Percentiles rank a stretch among this genome's conserved stretches.
phyloP scores from a whole-genome alignment of 1,140 invertebrate species.

The Belonocnema kinseyi region DNA sequence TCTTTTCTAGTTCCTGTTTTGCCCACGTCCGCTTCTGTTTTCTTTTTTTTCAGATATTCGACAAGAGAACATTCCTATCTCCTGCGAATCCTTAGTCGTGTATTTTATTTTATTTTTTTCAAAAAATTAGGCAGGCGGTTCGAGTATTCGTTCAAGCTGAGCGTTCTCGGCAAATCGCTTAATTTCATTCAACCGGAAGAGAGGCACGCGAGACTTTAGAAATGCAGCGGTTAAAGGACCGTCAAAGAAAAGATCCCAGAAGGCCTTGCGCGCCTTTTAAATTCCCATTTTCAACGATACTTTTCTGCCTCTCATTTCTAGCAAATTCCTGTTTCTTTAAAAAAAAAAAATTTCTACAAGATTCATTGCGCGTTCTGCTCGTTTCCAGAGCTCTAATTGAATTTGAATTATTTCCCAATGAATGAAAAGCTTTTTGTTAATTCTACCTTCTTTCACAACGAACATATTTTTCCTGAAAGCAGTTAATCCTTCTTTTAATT shows the following conservation, averaged over 20 bases:
- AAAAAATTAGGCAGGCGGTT: slow-evolving; percentile 22
- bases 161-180: background rate
- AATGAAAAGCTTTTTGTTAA: background rate
- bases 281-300: slow-evolving; percentile 22
- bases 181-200: slow-evolving; percentile 7
- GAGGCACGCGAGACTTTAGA: slow-evolving; percentile 29
- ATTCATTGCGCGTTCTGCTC: background rate
- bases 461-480: background rate
- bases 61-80: background rate
- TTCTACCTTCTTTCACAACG: background rate
- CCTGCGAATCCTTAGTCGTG: background rate
- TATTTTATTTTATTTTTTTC: background rate
- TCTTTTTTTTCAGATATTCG: background rate
- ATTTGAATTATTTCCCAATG: background rate
- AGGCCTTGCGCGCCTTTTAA: slow-evolving; percentile 20
- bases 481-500: background rate
- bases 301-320: background rate
- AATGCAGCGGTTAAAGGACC: slow-evolving; percentile 21
- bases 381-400: slow-evolving; percentile 4
- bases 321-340: background rate
- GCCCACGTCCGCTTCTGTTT: background rate
- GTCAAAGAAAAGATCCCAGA: slow-evolving; percentile 21
- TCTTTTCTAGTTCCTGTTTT: background rate
- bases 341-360: background rate
- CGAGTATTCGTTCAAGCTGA: background rate